These are phyloP conservation scores for Trissolcus brochymenae DNA, from an alignment of 2,888 invertebrate species.

Conservation along the genomic window DNA sequence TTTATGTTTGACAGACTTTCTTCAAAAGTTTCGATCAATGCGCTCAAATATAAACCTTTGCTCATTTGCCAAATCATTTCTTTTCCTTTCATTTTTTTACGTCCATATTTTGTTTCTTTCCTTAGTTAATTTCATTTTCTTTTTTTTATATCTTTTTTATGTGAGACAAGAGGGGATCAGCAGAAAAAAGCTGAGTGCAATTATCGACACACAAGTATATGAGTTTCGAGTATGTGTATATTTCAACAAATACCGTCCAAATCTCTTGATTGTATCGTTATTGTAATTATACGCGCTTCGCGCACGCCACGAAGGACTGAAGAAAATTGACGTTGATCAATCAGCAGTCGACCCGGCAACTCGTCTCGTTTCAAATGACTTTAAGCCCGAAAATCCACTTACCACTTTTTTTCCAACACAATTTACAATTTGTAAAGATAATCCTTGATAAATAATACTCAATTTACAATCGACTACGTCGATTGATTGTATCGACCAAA, in stretches of 20 bases:
- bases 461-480: not conserved
- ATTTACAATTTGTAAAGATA: not conserved
- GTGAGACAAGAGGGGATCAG: too few relatives aligned
- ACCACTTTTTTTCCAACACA: conserved; percentile 1
- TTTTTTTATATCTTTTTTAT: conserved; percentile 5
- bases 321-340: conserved; percentile 43
- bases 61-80: conserved; percentile 14
- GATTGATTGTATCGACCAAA: not conserved
- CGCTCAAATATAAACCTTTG: conserved; percentile 7
- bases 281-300: conserved; percentile 55
- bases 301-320: conserved; percentile 47
- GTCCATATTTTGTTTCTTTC: conserved; percentile 8
- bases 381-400: not conserved
- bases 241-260: conserved; percentile 59
- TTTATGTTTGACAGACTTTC: conserved; percentile 21
- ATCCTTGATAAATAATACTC: too few relatives aligned
- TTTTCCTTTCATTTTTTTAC: conserved; percentile 5
- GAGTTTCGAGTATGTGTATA: conserved; percentile 56
- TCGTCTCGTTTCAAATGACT: not conserved
- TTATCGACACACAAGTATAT: conserved; percentile 42
- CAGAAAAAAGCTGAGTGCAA: conserved; percentile 13
- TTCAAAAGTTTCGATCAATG: conserved; percentile 19
- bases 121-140: conserved; percentile 1
- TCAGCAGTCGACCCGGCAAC: conserved; percentile 42
- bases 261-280: conserved; percentile 58